phyloP scores from a whole-genome alignment of 1,140 invertebrate genomes.

The Pseudomyrmex sp. region DNA sequence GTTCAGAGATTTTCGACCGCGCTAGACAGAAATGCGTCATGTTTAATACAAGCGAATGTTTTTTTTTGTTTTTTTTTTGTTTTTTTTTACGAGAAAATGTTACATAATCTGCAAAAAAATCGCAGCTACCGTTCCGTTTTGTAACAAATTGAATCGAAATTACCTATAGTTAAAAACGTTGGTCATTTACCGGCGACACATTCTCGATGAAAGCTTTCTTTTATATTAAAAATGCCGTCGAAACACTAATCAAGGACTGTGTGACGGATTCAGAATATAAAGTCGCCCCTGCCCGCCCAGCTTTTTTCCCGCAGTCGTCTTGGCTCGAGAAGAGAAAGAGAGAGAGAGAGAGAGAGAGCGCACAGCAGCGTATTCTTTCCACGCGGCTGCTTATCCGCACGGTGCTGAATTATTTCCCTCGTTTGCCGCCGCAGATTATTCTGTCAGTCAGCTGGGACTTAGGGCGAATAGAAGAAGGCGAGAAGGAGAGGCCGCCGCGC shows the following conservation, averaged over 20 bases:
- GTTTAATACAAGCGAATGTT: neutral
- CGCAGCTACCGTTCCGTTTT: neutral
- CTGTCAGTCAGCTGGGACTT: constrained; percentile 66
- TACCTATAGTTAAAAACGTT: neutral
- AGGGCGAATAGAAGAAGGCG: constrained; percentile 57
- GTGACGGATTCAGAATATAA: constrained; percentile 49
- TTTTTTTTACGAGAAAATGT: neutral
- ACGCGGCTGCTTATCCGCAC: constrained; percentile 60
- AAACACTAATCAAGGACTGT: constrained; percentile 48
- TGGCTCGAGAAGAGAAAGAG: too few relatives aligned
- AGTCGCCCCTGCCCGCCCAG: constrained; percentile 29
- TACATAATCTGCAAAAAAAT: neutral
- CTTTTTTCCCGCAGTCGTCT: constrained; percentile 47
- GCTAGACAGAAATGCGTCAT: neutral
- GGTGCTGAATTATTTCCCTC: constrained; percentile 67
- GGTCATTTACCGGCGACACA: neutral
- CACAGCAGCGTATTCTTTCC: constrained; percentile 59
- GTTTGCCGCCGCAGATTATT: constrained; percentile 64
- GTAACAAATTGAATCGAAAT: constrained; percentile 30
- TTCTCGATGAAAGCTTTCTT: constrained; percentile 10
- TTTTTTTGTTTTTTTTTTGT: neutral
- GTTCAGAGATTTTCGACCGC: neutral
- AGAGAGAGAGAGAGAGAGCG: too few relatives aligned
- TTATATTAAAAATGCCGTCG: constrained; percentile 31
- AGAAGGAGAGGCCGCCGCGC: constrained; percentile 33